Evolutionary conservation across 2,888 invertebrate species (phyloP).

Genomic region (Sphaerophoria rueppellii): DNA sequence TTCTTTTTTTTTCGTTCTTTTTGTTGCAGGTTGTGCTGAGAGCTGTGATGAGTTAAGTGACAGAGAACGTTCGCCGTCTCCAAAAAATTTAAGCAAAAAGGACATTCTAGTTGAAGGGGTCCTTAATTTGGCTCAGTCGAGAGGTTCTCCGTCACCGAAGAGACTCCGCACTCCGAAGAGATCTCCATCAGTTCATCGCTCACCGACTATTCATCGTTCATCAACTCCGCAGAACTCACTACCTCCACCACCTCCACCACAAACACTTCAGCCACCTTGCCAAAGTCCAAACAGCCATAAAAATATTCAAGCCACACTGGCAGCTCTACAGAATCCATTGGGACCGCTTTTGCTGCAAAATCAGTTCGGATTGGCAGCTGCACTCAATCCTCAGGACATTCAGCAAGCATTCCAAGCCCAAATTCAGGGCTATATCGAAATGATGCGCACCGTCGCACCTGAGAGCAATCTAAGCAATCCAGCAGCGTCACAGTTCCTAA

Average conservation of each 20-base stretch:
- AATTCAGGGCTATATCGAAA: conserved; percentile 80
- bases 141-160: conserved; percentile 75
- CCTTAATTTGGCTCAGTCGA: conserved; percentile 77
- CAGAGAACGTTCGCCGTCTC: conserved; percentile 72
- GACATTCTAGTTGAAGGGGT: conserved; percentile 76
- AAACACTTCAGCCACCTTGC: conserved; percentile 25
- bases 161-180: conserved; percentile 46
- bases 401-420: conserved; percentile 81
- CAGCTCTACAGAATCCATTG: conserved; percentile 78
- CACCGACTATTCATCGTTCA: conserved; percentile 38
- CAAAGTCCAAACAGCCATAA: conserved; percentile 63
- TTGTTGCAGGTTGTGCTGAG: conserved; percentile 78
- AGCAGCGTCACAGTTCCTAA: conserved; percentile 86
- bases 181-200: conserved; percentile 26
- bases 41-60: conserved; percentile 75
- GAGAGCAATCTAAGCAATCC: conserved; percentile 78
- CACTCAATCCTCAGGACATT: conserved; percentile 78
- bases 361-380: conserved; percentile 77
- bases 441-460: conserved; percentile 80
- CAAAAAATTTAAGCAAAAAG: conserved; percentile 77
- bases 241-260: conserved; percentile 60
- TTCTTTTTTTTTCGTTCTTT: conserved; percentile 63
- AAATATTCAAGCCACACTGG: conserved; percentile 74
- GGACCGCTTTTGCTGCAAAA: conserved; percentile 78
- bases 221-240: conserved; percentile 66